Conservation (phyloP, 2,113 vertebrate genomes). For the Toxotes jaculatrix region DNA sequence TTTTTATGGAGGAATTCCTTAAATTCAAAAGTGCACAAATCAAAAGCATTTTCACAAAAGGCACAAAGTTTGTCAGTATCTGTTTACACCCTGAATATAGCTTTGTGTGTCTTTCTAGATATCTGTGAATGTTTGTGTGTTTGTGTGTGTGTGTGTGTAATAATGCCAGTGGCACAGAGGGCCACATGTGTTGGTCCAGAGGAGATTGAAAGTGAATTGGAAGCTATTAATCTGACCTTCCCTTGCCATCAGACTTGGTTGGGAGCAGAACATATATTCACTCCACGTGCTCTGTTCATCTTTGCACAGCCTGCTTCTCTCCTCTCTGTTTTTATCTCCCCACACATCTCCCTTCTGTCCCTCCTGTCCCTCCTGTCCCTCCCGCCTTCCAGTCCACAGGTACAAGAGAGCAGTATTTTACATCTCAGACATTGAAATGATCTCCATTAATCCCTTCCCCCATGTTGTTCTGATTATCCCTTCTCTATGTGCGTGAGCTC, state of each 20-base stretch:
- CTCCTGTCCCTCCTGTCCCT: no score
- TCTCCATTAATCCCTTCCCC: conserved; percentile 9
- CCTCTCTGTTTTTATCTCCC: not conserved
- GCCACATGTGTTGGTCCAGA: conserved; percentile 69
- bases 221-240: conserved; percentile 71
- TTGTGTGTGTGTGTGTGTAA: conserved; percentile 5
- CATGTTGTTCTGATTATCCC: conserved; percentile 38
- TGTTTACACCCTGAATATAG: not conserved
- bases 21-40: not conserved
- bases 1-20: not conserved
- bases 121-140: not conserved
- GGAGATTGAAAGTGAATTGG: conserved; percentile 71
- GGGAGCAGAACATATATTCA: conserved; percentile 51
- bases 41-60: not conserved
- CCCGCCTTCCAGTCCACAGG: not conserved
- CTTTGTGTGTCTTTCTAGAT: not conserved
- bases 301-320: not conserved
- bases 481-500: conserved; percentile 15
- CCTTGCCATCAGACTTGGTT: conserved; percentile 53
- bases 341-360: no score
- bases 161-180: conserved; percentile 30
- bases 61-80: not conserved
- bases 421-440: conserved; percentile 19
- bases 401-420: conserved; percentile 31
- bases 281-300: conserved; percentile 17